Evolutionary conservation across 2,797 vertebrate genomes (phyloP).

Genomic region (Anabacerthia variegaticeps): DNA sequence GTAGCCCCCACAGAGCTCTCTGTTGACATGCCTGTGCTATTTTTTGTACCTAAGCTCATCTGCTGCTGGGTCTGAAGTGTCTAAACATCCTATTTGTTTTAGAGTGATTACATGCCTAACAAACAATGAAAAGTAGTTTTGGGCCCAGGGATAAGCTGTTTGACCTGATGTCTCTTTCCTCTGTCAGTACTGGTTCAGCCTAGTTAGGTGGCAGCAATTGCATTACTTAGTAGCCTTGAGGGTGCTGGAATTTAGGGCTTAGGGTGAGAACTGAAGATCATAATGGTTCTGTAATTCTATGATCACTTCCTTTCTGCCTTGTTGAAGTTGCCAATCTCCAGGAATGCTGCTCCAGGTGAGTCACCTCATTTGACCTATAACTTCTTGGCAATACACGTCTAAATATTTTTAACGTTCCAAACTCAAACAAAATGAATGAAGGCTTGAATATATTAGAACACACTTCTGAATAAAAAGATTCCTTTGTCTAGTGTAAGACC

Average conservation of each 20-base stretch:
- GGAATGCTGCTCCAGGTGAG: background rate
- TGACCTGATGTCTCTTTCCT: background rate
- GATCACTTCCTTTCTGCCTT: background rate
- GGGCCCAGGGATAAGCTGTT: background rate
- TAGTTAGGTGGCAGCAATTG: background rate
- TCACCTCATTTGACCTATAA: background rate
- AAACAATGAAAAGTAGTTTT: background rate
- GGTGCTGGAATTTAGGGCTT: background rate
- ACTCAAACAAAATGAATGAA: background rate
- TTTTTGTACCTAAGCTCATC: background rate
- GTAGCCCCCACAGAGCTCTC: background rate
- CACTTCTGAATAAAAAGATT: background rate
- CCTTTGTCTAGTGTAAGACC: background rate
- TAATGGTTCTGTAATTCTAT: background rate
- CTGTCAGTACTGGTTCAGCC: background rate
- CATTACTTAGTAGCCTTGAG: no score
- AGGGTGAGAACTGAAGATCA: background rate
- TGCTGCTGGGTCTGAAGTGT: background rate
- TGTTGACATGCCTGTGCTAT: background rate
- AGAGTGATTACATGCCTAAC: background rate
- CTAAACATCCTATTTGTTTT: background rate
- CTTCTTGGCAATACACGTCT: background rate
- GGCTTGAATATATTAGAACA: background rate
- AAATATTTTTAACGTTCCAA: background rate
- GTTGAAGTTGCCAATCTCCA: background rate